Percentiles rank a stretch among this genome's conserved stretches.
phyloP scores from a whole-genome alignment of 2,888 invertebrate genomes.

The Plagiodera versicolora region DNA sequence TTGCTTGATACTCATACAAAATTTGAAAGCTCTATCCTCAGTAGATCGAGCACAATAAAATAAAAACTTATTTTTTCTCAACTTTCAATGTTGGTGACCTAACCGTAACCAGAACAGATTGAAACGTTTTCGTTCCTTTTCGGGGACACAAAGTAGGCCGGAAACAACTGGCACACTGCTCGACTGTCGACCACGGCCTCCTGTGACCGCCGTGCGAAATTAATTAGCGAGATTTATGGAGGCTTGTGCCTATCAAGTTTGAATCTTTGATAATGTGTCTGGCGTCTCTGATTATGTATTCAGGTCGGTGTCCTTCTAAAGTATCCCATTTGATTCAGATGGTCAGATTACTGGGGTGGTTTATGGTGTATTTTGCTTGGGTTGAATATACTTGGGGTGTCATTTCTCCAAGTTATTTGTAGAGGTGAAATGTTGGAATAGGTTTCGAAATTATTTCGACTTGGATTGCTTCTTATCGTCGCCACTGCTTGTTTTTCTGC shows the following conservation, averaged over 20 bases:
- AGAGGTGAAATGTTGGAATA: no score
- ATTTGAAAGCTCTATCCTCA: no score
- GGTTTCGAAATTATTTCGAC: no score
- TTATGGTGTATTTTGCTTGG: no score
- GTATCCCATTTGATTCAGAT: conserved; percentile 44
- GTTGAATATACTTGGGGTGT: no score
- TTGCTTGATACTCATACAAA: no score
- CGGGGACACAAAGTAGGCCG: conserved; percentile 6
- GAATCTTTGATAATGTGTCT: conserved; percentile 44
- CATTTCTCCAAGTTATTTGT: no score
- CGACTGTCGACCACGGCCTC: conserved; percentile 31
- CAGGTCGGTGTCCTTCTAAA: conserved; percentile 37
- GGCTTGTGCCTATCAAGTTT: conserved; percentile 43
- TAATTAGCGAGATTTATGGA: conserved; percentile 51
- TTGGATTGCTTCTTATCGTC: no score
- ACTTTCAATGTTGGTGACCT: background rate
- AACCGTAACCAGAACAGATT: background rate
- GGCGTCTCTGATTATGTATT: conserved; percentile 47
- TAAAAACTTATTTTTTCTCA: background rate
- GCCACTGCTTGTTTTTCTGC: no score
- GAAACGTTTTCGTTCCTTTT: background rate
- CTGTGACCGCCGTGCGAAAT: conserved; percentile 46
- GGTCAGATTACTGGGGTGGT: no score
- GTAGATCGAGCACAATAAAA: no score
- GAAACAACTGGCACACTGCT: conserved; percentile 39